Conservation (phyloP, 1,140 invertebrate genomes). For the Calosoma granatense region DNA sequence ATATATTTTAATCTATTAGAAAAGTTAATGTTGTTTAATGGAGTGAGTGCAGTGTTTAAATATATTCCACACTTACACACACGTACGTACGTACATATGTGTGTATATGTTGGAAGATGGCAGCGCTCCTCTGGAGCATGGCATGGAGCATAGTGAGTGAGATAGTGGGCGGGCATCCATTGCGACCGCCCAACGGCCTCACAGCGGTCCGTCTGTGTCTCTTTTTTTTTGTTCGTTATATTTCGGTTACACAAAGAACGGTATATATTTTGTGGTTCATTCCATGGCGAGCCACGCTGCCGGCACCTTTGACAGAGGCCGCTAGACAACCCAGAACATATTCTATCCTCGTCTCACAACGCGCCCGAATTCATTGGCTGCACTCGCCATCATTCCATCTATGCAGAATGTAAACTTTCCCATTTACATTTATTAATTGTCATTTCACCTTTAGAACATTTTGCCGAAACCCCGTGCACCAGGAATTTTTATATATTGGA, state of each 20-base stretch:
- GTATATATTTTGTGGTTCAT: conserved; percentile 1
- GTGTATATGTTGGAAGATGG: not conserved
- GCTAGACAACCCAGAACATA: not conserved
- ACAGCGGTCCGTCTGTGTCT: not conserved
- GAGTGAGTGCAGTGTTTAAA: too few relatives aligned
- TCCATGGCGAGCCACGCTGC: too few relatives aligned
- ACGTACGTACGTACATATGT: not conserved
- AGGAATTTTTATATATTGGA: too few relatives aligned
- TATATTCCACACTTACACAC: too few relatives aligned
- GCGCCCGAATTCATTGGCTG: too few relatives aligned
- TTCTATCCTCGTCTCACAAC: not conserved
- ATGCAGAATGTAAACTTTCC: too few relatives aligned
- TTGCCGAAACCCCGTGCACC: too few relatives aligned
- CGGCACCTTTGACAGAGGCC: not conserved
- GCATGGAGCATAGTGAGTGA: not conserved
- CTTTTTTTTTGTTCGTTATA: not conserved
- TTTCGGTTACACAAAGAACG: conserved; percentile 8
- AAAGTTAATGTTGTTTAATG: too few relatives aligned
- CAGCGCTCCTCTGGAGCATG: not conserved
- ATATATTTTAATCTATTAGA: too few relatives aligned
- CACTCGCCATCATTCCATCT: too few relatives aligned
- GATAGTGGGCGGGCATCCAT: not conserved
- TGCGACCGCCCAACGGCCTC: not conserved
- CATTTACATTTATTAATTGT: too few relatives aligned
- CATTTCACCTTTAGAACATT: too few relatives aligned